Conservation (phyloP, 2,113 vertebrate genomes). For the Salvator merianae region DNA sequence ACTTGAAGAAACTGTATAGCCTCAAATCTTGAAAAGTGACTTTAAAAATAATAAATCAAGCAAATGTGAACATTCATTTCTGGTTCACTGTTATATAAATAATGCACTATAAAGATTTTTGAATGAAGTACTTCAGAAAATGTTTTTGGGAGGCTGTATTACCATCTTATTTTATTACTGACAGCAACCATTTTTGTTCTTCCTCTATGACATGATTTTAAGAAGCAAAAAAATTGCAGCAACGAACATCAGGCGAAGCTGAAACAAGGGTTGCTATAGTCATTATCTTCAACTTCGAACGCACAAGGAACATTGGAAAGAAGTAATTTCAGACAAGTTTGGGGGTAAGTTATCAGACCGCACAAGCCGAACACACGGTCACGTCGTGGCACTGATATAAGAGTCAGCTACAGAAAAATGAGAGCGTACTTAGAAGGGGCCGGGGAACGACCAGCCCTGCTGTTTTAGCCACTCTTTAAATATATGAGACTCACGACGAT, state of each 20-base stretch:
- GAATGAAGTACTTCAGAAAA: neutral
- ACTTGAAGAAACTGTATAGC: neutral
- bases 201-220: neutral
- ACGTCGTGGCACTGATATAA: too few species aligned
- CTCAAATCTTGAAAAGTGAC: neutral
- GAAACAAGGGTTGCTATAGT: neutral
- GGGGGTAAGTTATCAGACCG: neutral
- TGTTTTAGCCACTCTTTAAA: neutral
- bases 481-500: too few species aligned
- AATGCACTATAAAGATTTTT: too few species aligned
- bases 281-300: neutral
- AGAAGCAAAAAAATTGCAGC: neutral
- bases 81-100: too few species aligned
- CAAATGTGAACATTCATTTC: neutral
- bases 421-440: accelerated
- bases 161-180: neutral
- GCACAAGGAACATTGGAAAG: neutral
- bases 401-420: too few species aligned
- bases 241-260: neutral
- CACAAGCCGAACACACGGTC: neutral
- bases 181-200: too few species aligned
- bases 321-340: neutral
- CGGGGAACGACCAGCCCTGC: neutral
- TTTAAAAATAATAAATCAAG: neutral
- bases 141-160: neutral